Conservation (phyloP, 1,140 invertebrate genomes). For the Acromyrmex echinatior region DNA sequence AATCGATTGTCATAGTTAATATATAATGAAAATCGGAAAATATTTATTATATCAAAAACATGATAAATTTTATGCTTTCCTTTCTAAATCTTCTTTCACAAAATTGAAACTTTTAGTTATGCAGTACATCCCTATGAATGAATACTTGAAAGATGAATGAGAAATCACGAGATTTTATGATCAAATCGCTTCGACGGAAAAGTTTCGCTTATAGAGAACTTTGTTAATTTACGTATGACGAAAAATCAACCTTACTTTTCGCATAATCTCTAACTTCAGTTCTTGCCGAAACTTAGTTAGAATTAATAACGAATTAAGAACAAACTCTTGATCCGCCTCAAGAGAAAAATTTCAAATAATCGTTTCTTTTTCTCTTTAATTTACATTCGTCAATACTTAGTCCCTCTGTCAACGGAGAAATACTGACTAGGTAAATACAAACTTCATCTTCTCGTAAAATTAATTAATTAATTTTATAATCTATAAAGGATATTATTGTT, state of each 20-base stretch:
- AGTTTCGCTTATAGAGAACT: constrained; percentile 24
- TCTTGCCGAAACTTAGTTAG: not conserved
- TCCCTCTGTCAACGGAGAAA: not conserved
- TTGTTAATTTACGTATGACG: constrained; percentile 5
- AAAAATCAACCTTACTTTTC: constrained; percentile 12
- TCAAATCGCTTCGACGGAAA: not conserved
- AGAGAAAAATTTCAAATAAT: not conserved
- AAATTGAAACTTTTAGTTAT: not conserved
- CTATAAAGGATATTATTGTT: not conserved
- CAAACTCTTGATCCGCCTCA: constrained; percentile 16
- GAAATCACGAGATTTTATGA: constrained; percentile 5
- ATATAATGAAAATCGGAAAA: not conserved
- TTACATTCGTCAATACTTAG: not conserved
- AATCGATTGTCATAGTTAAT: constrained; percentile 4
- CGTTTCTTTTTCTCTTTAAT: not conserved
- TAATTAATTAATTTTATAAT: not conserved
- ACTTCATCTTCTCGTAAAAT: not conserved
- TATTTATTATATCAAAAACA: constrained; percentile 8
- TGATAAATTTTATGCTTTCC: not conserved
- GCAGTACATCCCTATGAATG: not conserved
- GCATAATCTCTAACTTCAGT: not conserved
- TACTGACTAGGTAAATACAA: not conserved
- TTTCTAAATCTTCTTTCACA: not conserved
- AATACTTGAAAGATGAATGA: not conserved
- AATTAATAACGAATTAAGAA: not conserved